A percentile compares a stretch with the other conserved stretches of the same genome.
These are phyloP conservation scores for Grammomys dolichurus DNA, from an alignment of 2,113 vertebrate genomes.

Conservation along the genomic window DNA sequence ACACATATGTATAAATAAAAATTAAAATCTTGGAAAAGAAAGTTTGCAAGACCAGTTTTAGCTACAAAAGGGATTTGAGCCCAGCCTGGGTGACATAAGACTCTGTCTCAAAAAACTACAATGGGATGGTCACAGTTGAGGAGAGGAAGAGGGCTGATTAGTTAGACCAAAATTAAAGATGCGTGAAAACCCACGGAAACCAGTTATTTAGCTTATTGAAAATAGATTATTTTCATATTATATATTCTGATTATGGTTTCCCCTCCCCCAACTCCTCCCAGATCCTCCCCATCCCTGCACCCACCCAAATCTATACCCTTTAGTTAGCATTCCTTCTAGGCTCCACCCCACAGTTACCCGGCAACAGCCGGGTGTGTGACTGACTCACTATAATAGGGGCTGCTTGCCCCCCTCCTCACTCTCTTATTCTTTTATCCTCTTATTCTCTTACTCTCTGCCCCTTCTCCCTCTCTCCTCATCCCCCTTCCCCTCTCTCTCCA, in stretches of 20 bases:
- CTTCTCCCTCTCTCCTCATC: too few relatives aligned
- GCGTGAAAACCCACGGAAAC: background rate
- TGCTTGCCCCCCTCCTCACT: too few relatives aligned
- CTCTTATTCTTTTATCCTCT: too few relatives aligned
- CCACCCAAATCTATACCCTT: background rate
- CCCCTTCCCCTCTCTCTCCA: too few relatives aligned
- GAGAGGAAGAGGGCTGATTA: background rate
- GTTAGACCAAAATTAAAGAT: background rate
- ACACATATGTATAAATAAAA: background rate
- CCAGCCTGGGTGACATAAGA: background rate
- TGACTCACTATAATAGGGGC: too few relatives aligned
- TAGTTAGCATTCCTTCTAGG: too few relatives aligned
- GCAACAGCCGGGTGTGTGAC: too few relatives aligned
- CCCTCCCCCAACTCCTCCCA: background rate
- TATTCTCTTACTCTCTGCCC: too few relatives aligned
- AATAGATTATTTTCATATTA: background rate
- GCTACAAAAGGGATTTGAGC: background rate
- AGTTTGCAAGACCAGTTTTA: background rate
- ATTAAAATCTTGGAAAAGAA: background rate
- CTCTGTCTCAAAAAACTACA: background rate
- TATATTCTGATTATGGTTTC: background rate
- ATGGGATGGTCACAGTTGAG: background rate
- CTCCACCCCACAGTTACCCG: too few relatives aligned
- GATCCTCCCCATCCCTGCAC: background rate
- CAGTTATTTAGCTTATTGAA: background rate